A percentile compares a stretch with the other conserved stretches of the same genome.
Conservation (phyloP, 2,888 invertebrate species). For the Carterocephalus palaemon region DNA sequence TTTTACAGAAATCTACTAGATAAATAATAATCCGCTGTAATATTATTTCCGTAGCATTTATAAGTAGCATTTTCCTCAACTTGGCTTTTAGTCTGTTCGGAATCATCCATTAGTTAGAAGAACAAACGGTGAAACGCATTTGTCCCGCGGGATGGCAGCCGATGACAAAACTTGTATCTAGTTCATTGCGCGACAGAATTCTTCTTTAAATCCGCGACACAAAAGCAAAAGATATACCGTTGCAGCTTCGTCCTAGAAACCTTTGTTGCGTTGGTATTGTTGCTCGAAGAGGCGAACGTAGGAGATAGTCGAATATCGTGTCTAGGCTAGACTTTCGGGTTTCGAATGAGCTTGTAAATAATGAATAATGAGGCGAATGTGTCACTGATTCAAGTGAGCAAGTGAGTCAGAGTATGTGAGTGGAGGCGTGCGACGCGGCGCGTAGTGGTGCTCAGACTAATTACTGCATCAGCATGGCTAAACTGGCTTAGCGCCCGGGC, state of each 20-base stretch:
- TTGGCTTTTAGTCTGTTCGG: background rate
- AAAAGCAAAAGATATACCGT: conserved; percentile 61
- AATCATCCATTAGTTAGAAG: conserved; percentile 21
- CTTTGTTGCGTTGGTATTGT: conserved; percentile 48
- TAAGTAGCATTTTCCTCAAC: background rate
- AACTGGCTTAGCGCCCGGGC: conserved; percentile 55
- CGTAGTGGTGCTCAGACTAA: conserved; percentile 62
- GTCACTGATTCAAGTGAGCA: conserved; percentile 42
- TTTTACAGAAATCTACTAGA: too few species aligned
- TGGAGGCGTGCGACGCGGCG: conserved; percentile 40
- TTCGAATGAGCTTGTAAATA: conserved; percentile 37
- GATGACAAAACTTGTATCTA: conserved; percentile 24
- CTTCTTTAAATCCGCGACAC: conserved; percentile 34
- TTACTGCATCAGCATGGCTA: conserved; percentile 64
- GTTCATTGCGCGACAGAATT: conserved; percentile 20
- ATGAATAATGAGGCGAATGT: conserved; percentile 45
- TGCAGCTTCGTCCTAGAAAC: conserved; percentile 63
- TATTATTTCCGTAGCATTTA: too few species aligned
- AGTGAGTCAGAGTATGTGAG: conserved; percentile 47
- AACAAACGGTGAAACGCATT: conserved; percentile 20
- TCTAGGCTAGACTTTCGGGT: conserved; percentile 15
- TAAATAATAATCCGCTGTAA: too few species aligned
- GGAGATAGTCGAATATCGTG: conserved; percentile 14
- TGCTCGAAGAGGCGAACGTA: conserved; percentile 18
- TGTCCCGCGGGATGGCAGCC: conserved; percentile 17